Evolutionary conservation across 2,888 invertebrate species (phyloP).

Genomic region (Augochlorella aurata): DNA sequence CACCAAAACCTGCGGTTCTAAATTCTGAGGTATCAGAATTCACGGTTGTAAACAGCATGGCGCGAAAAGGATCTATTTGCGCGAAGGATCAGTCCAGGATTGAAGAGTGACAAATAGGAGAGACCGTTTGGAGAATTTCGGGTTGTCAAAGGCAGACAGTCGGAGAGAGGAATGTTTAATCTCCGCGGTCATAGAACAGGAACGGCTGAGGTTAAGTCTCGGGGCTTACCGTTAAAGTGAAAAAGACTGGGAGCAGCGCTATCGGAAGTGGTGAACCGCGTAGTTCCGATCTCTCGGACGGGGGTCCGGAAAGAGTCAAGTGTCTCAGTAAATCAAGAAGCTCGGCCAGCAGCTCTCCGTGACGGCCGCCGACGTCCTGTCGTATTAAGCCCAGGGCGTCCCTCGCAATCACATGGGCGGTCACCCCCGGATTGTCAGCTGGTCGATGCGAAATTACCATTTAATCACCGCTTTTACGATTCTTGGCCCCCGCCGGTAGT

Average conservation of each 20-base stretch:
- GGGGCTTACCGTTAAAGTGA: conserved; percentile 80
- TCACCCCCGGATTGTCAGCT: conserved; percentile 81
- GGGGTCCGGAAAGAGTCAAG: conserved; percentile 81
- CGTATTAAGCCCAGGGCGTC: conserved; percentile 82
- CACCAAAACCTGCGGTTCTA: no score
- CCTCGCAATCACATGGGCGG: conserved; percentile 81
- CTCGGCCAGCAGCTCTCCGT: conserved; percentile 78
- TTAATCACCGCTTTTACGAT: conserved; percentile 21
- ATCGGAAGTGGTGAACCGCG: conserved; percentile 82
- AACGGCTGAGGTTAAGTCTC: background rate
- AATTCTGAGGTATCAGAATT: no score
- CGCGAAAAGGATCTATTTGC: no score
- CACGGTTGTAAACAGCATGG: no score
- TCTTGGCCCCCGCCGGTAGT: background rate
- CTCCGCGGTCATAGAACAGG: background rate
- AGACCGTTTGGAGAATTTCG: no score
- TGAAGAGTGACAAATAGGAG: no score
- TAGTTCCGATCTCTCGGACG: conserved; percentile 82
- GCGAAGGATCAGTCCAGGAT: no score
- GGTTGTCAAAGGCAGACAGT: no score
- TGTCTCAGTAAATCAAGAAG: conserved; percentile 81
- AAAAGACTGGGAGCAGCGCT: conserved; percentile 82
- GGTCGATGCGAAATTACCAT: conserved; percentile 51
- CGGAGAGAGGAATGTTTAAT: background rate
- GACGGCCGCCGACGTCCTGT: conserved; percentile 81